Conservation (phyloP, 92 coral and sea anemone genomes). For the Ricordea florida region DNA sequence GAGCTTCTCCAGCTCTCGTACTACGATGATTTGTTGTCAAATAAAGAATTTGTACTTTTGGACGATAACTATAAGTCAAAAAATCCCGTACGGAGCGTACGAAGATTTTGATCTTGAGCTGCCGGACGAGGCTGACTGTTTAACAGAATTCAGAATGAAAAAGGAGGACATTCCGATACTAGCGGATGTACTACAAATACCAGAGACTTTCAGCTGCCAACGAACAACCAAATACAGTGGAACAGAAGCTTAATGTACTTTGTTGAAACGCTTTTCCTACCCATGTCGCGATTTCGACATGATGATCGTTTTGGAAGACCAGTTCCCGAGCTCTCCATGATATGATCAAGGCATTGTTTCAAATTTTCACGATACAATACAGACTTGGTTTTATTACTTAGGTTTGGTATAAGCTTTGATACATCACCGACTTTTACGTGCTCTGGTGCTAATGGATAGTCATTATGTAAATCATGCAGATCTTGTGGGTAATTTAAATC, state of each 20-base stretch:
- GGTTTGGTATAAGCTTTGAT: too few species aligned
- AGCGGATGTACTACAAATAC: constrained; percentile 6
- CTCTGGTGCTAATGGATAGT: too few species aligned
- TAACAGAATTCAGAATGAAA: not conserved
- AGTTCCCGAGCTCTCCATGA: not conserved
- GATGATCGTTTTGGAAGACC: constrained; percentile 8
- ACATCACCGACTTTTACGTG: too few species aligned
- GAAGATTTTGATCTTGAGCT: not conserved
- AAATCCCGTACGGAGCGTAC: not conserved
- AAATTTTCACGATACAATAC: too few species aligned
- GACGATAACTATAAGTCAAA: not conserved
- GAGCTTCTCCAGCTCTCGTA: too few species aligned
- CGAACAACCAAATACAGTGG: not conserved
- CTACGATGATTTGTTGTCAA: too few species aligned
- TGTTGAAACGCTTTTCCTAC: constrained; percentile 2
- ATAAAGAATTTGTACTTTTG: not conserved
- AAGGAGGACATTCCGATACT: too few species aligned
- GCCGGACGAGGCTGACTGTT: constrained; percentile 4
- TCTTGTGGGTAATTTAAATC: too few species aligned
- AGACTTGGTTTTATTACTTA: too few species aligned
- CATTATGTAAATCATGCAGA: too few species aligned
- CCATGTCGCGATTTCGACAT: not conserved
- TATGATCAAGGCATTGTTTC: too few species aligned
- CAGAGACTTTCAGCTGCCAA: constrained; percentile 5
- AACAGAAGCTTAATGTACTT: not conserved